These are phyloP conservation scores for Troglohyphantes excavatus DNA, from an alignment of 2,888 invertebrate genomes.

Conservation along the genomic window DNA sequence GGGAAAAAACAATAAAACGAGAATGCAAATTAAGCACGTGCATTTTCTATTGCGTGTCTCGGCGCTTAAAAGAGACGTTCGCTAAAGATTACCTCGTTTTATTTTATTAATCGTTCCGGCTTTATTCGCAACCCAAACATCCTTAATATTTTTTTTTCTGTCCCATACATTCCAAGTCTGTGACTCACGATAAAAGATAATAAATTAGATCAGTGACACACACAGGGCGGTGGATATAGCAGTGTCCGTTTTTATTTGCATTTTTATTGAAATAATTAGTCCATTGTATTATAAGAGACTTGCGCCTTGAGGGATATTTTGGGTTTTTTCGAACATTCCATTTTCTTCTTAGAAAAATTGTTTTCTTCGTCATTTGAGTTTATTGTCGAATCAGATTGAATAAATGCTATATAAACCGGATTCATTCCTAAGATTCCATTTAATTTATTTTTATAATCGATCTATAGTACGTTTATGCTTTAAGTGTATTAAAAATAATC, in stretches of 20 bases:
- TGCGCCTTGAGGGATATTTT: not conserved
- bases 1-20: not conserved
- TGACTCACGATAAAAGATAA: constrained; percentile 27
- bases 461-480: too few relatives aligned
- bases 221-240: not conserved
- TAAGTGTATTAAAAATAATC: too few relatives aligned
- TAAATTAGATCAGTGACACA: constrained; percentile 39
- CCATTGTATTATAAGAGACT: constrained; percentile 31
- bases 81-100: constrained; percentile 37
- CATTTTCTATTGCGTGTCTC: constrained; percentile 5
- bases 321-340: not conserved
- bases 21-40: constrained; percentile 33
- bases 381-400: not conserved
- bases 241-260: not conserved
- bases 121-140: constrained; percentile 23
- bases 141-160: not conserved
- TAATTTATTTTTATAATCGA: too few relatives aligned
- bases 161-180: not conserved
- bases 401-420: not conserved
- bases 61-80: constrained; percentile 26
- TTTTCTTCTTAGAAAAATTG: not conserved
- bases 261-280: constrained; percentile 31
- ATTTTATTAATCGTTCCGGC: constrained; percentile 53
- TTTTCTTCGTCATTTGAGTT: not conserved
- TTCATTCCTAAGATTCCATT: not conserved